Percentiles rank a stretch among this genome's conserved stretches.
These are phyloP conservation scores for Xiphophorus couchianus DNA, from an alignment of 2,113 vertebrate genomes.

Conservation along the genomic window DNA sequence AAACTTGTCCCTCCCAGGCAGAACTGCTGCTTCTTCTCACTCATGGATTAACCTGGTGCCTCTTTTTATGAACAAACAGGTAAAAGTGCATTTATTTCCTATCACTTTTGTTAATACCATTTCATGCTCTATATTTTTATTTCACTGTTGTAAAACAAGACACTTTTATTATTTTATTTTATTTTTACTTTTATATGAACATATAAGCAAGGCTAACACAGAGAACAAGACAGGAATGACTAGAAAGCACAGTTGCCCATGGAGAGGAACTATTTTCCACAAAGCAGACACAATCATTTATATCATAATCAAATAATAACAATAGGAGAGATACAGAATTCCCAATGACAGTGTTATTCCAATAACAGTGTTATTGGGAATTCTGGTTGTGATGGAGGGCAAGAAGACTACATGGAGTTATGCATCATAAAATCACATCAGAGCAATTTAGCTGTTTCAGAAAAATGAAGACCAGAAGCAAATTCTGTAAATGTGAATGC, in stretches of 20 bases:
- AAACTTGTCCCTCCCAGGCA: not conserved
- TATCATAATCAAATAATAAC: not conserved
- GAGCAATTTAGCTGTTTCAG: too few species aligned
- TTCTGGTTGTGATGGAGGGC: not conserved
- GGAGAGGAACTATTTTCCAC: not conserved
- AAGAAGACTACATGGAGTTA: not conserved
- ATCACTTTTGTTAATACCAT: not conserved
- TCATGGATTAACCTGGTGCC: conserved; percentile 22
- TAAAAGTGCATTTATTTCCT: conserved; percentile 1
- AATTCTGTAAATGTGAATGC: too few species aligned
- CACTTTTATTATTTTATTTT: not conserved
- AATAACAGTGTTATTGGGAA: not conserved
- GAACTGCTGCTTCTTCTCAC: not conserved
- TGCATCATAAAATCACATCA: too few species aligned
- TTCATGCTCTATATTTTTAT: not conserved
- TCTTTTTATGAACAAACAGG: conserved; percentile 1
- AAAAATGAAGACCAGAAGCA: too few species aligned
- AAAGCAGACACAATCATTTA: not conserved
- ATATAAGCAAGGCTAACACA: not conserved
- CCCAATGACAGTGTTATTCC: not conserved
- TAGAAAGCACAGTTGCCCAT: not conserved
- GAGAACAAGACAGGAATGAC: not conserved
- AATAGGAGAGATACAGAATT: not conserved
- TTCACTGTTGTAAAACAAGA: not conserved
- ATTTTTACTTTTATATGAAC: not conserved